Percentiles rank a stretch among this genome's conserved stretches.
phyloP scores from a whole-genome alignment of 2,113 vertebrate genomes.

The Enhydra lutris region DNA sequence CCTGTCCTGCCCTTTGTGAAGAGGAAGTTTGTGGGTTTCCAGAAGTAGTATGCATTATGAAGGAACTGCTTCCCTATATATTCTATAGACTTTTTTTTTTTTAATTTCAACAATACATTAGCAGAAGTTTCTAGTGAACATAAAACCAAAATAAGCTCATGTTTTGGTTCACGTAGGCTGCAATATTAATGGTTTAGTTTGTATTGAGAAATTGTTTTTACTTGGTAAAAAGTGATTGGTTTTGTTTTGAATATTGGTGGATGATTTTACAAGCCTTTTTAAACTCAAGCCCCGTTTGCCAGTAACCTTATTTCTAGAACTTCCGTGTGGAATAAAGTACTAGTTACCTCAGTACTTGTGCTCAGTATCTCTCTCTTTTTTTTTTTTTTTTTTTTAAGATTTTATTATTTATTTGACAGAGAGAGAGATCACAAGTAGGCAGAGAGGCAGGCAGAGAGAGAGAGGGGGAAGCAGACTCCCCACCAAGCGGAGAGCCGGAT shows the following conservation, averaged over 20 bases:
- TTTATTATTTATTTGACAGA: too few relatives aligned
- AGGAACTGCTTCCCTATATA: background rate
- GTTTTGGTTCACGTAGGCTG: background rate
- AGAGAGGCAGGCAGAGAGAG: too few relatives aligned
- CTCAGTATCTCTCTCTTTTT: background rate
- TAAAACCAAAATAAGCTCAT: background rate
- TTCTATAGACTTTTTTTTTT: background rate
- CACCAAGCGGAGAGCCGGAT: too few relatives aligned
- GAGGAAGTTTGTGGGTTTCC: background rate
- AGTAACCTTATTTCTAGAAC: background rate
- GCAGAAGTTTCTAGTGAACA: background rate
- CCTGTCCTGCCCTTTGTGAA: background rate
- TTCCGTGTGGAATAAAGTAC: background rate
- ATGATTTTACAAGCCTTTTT: background rate
- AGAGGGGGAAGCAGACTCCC: too few relatives aligned
- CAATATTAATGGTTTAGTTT: background rate
- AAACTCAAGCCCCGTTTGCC: background rate
- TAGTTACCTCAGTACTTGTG: background rate
- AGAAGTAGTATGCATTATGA: background rate
- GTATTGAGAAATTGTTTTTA: background rate
- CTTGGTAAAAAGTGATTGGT: background rate
- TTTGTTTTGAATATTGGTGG: background rate
- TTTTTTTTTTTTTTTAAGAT: too few relatives aligned
- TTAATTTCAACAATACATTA: background rate
- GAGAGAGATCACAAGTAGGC: too few relatives aligned